Conservation (phyloP, 92 coral and sea anemone genomes). For the Zoanthus solanderi region DNA sequence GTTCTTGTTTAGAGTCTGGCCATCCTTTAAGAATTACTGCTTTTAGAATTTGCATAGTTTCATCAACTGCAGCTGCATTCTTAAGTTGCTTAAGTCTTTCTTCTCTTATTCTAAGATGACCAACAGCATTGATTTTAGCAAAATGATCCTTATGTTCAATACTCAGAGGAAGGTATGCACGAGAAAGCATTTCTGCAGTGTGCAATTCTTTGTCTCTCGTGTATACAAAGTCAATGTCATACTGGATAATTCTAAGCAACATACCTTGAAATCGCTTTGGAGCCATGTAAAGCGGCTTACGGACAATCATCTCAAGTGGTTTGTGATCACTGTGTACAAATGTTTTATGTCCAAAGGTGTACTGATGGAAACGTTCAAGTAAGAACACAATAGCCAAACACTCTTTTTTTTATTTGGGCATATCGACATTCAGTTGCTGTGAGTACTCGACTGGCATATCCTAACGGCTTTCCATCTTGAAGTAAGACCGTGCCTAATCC, state of each 20-base stretch:
- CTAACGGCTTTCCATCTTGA: not conserved
- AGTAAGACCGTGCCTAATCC: not conserved
- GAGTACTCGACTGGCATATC: not conserved
- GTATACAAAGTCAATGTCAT: slow-evolving; percentile 30
- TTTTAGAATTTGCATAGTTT: not conserved
- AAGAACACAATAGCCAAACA: not conserved
- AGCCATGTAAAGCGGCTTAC: slow-evolving; percentile 29
- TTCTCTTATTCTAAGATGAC: slow-evolving; percentile 23
- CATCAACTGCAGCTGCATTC: not conserved
- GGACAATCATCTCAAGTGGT: not conserved
- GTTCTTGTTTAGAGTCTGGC: slow-evolving; percentile 19
- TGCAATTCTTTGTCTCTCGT: slow-evolving; percentile 12
- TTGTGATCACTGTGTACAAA: slow-evolving; percentile 16
- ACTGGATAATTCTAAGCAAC: slow-evolving; percentile 13
- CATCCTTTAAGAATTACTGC: slow-evolving; percentile 19
- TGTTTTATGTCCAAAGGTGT: not conserved
- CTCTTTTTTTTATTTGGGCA: too few species aligned
- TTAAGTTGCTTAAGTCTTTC: not conserved
- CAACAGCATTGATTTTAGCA: not conserved
- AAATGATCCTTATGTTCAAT: slow-evolving; percentile 5
- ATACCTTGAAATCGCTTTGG: slow-evolving; percentile 38
- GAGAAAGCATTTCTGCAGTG: slow-evolving; percentile 24
- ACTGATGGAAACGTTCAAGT: not conserved
- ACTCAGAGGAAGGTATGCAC: slow-evolving; percentile 24
- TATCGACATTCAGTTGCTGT: not conserved